Evolutionary conservation across 2,888 invertebrate genomes (phyloP).

Genomic region (Drosophila subsilvestris): DNA sequence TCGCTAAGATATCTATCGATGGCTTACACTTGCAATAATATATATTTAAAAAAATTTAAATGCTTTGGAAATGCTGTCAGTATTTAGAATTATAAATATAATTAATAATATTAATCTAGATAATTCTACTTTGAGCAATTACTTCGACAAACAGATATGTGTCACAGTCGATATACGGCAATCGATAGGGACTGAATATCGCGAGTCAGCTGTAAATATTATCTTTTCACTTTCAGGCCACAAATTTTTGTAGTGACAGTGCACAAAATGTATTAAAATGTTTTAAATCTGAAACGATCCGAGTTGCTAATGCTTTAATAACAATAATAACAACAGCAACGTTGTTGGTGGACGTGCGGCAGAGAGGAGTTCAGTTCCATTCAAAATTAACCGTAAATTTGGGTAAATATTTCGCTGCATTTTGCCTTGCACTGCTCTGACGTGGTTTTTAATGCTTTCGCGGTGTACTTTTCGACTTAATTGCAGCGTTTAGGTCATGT

Average conservation of each 20-base stretch:
- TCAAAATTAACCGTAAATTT: background rate
- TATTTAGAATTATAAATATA: background rate
- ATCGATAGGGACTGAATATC: background rate
- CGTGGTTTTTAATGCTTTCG: background rate
- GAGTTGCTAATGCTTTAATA: background rate
- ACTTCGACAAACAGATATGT: background rate
- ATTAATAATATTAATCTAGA: background rate
- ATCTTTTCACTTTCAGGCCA: background rate
- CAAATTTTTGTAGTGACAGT: background rate
- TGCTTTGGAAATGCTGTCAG: background rate
- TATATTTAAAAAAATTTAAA: too few relatives aligned
- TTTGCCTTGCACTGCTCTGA: background rate
- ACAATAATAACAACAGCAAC: background rate
- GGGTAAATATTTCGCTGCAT: background rate
- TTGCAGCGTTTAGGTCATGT: constrained; percentile 5
- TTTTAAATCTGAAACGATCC: background rate
- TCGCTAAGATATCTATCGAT: background rate
- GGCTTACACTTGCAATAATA: background rate
- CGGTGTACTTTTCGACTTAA: background rate
- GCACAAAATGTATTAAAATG: background rate
- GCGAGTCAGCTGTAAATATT: background rate
- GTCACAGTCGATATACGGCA: background rate
- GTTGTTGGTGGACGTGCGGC: background rate
- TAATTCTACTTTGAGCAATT: background rate
- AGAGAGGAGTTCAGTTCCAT: background rate